Conservation (phyloP, 2,797 vertebrate genomes). For the Pseudomugil gertrudae region DNA sequence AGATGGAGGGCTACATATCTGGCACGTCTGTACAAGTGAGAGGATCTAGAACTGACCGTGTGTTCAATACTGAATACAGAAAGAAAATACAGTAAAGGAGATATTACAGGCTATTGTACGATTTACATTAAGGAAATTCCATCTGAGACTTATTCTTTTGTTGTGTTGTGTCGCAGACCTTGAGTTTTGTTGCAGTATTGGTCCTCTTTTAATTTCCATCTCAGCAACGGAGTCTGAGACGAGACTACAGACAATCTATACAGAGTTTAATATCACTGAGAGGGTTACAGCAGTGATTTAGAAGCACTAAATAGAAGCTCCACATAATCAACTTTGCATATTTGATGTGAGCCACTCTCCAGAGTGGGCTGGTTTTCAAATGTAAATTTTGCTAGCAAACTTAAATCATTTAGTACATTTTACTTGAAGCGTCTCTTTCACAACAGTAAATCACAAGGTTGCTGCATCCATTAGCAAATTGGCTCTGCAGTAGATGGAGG, state of each 20-base stretch:
- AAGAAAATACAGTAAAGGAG: constrained; percentile 21
- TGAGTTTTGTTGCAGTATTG: constrained; percentile 38
- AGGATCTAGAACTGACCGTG: constrained; percentile 17
- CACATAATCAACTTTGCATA: constrained; percentile 80
- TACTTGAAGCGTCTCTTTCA: constrained; percentile 78
- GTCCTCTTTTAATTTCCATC: constrained; percentile 65
- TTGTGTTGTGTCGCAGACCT: constrained; percentile 37
- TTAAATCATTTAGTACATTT: constrained; percentile 80
- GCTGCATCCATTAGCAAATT: constrained; percentile 84
- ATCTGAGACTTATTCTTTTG: constrained; percentile 58
- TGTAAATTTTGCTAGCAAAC: constrained; percentile 78
- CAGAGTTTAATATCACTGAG: constrained; percentile 73
- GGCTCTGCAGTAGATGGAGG: constrained; percentile 70
- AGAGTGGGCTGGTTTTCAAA: constrained; percentile 78
- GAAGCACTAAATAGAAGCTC: constrained; percentile 75
- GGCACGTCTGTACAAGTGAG: constrained; percentile 47
- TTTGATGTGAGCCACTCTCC: constrained; percentile 71
- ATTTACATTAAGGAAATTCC: too few relatives aligned
- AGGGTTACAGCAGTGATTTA: constrained; percentile 76
- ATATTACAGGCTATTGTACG: too few relatives aligned
- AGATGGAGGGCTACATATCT: constrained; percentile 46
- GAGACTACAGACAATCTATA: constrained; percentile 61
- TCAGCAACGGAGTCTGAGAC: constrained; percentile 54
- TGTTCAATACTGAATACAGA: constrained; percentile 35
- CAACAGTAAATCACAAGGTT: constrained; percentile 83